phyloP scores from a whole-genome alignment of 2,888 invertebrate genomes.

The Subacronicta megacephala region DNA sequence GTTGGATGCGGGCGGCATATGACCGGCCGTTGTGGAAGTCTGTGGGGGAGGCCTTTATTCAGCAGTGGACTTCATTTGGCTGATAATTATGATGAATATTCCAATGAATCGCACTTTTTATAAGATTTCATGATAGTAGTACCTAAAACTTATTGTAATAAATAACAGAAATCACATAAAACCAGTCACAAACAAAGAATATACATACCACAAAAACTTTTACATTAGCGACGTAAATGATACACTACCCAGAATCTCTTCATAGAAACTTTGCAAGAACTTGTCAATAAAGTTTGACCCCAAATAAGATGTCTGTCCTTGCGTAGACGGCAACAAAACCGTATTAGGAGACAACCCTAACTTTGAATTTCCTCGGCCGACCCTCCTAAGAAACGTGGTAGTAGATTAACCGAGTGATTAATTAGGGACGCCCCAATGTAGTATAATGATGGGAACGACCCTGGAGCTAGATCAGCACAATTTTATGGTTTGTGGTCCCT shows the following conservation, averaged over 20 bases:
- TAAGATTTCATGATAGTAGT: too few species aligned
- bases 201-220: constrained; percentile 14
- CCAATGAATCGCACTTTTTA: too few species aligned
- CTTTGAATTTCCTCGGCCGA: constrained; percentile 20
- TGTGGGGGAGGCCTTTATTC: too few species aligned
- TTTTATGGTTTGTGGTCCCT: constrained; percentile 11
- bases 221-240: constrained; percentile 22
- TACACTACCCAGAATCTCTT: constrained; percentile 18
- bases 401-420: constrained; percentile 34
- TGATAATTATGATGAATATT: too few species aligned
- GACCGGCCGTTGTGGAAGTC: too few species aligned
- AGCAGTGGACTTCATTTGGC: too few species aligned
- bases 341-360: constrained; percentile 26
- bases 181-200: too few species aligned
- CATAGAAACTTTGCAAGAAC: constrained; percentile 31
- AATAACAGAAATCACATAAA: too few species aligned
- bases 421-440: constrained; percentile 25
- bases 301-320: constrained; percentile 34
- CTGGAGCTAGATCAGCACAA: constrained; percentile 19
- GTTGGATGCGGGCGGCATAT: too few species aligned
- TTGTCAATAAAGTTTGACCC: constrained; percentile 43
- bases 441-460: constrained; percentile 29
- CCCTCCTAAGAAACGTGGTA: constrained; percentile 27
- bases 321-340: constrained; percentile 28
- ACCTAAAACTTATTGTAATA: too few species aligned